Evolutionary conservation across 2,113 vertebrate species (phyloP).

Genomic region (Podilymbus podiceps): DNA sequence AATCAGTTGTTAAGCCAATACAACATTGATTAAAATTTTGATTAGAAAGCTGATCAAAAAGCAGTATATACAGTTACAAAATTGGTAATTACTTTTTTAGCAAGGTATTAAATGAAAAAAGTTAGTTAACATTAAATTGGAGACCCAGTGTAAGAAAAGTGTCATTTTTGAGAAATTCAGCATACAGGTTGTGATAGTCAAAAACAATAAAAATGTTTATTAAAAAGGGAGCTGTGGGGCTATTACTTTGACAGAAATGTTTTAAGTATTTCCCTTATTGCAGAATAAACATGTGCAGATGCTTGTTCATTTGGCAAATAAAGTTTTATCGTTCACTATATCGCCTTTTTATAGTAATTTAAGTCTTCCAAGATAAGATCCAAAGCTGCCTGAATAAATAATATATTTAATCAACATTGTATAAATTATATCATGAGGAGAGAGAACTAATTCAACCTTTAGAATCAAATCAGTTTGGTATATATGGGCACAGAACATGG

Average conservation of each 20-base stretch:
- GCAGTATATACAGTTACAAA: not conserved
- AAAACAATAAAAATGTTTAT: not conserved
- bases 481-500: not conserved
- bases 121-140: not conserved
- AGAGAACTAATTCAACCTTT: not conserved
- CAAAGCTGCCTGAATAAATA: not conserved
- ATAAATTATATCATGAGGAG: not conserved
- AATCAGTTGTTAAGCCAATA: not conserved
- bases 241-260: not conserved
- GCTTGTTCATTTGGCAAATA: not conserved
- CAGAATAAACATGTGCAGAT: not conserved
- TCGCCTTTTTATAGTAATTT: not conserved
- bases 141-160: not conserved
- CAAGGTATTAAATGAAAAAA: not conserved
- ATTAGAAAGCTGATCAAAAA: not conserved
- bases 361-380: not conserved
- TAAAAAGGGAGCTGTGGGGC: not conserved
- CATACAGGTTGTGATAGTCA: not conserved
- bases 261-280: not conserved
- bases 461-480: not conserved
- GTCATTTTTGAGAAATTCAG: not conserved
- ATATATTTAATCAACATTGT: not conserved
- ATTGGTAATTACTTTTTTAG: not conserved
- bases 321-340: rapidly evolving
- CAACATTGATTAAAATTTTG: not conserved